Conservation (phyloP, 2,113 vertebrate genomes). For the Podarcis raffonei region DNA sequence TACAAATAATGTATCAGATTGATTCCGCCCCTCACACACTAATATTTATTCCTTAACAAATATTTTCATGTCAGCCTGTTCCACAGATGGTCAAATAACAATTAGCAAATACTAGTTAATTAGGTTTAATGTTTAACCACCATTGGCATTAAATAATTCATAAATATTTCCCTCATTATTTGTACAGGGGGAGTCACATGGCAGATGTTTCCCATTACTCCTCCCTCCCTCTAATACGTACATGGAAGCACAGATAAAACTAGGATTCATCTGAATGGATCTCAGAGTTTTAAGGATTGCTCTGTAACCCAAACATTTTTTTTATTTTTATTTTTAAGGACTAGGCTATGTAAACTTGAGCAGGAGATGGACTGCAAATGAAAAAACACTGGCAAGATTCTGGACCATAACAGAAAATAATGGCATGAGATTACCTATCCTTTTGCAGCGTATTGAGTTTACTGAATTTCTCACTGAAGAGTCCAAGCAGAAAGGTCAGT, state of each 20-base stretch:
- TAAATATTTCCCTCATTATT: conserved; percentile 14
- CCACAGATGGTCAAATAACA: conserved; percentile 22
- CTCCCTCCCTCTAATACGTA: neutral
- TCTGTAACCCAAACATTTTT: neutral
- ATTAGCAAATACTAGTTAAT: conserved; percentile 36
- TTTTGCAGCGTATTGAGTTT: conserved; percentile 49
- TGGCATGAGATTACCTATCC: conserved; percentile 36
- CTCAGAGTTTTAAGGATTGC: neutral
- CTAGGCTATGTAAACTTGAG: neutral
- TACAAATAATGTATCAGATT: neutral
- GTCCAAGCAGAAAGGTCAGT: conserved; percentile 66
- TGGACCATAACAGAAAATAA: conserved; percentile 15
- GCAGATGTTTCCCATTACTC: neutral
- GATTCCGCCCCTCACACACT: neutral
- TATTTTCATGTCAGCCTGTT: conserved; percentile 20
- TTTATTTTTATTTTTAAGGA: too few relatives aligned
- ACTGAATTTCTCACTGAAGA: conserved; percentile 56
- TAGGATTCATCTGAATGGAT: neutral
- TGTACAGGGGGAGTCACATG: neutral
- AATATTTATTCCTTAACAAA: neutral
- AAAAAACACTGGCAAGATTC: conserved; percentile 37
- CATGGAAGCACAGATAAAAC: neutral
- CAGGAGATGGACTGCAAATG: conserved; percentile 30
- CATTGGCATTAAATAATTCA: conserved; percentile 5
- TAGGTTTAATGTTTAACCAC: neutral